Percentiles rank a stretch among this genome's conserved stretches.
These are phyloP conservation scores for Ridgeia piscesae DNA, from an alignment of 1,140 invertebrate species.

Conservation along the genomic window DNA sequence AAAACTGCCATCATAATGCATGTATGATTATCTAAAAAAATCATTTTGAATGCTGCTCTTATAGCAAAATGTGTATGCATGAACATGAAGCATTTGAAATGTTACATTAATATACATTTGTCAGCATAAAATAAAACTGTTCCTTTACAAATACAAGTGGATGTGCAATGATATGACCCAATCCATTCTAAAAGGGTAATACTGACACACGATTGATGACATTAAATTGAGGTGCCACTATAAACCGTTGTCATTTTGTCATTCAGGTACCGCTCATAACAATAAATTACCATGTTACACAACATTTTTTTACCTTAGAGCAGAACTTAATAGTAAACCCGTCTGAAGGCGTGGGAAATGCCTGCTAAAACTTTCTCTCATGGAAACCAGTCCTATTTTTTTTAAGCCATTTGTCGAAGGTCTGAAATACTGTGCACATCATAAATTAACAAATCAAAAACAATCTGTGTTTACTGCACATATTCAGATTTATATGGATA, in stretches of 20 bases:
- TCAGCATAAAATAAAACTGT: background rate
- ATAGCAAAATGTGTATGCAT: background rate
- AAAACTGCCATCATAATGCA: background rate
- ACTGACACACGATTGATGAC: background rate
- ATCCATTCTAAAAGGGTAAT: background rate
- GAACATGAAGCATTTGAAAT: background rate
- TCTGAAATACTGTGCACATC: background rate
- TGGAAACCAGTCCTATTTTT: background rate
- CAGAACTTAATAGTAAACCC: background rate
- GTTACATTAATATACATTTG: background rate
- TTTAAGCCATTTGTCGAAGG: too few relatives aligned
- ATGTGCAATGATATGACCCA: background rate
- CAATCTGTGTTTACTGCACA: background rate
- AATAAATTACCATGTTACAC: background rate
- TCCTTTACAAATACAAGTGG: background rate
- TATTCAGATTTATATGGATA: background rate
- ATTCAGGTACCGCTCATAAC: background rate
- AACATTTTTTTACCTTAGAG: background rate
- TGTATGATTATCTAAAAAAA: background rate
- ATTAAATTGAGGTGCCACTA: background rate
- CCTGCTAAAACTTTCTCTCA: background rate
- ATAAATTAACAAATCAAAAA: background rate
- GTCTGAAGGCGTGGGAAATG: background rate
- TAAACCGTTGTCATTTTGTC: too few relatives aligned
- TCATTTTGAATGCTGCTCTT: background rate